Evolutionary conservation across 2,113 vertebrate genomes (phyloP).

Genomic region (Dissostichus mawsoni): DNA sequence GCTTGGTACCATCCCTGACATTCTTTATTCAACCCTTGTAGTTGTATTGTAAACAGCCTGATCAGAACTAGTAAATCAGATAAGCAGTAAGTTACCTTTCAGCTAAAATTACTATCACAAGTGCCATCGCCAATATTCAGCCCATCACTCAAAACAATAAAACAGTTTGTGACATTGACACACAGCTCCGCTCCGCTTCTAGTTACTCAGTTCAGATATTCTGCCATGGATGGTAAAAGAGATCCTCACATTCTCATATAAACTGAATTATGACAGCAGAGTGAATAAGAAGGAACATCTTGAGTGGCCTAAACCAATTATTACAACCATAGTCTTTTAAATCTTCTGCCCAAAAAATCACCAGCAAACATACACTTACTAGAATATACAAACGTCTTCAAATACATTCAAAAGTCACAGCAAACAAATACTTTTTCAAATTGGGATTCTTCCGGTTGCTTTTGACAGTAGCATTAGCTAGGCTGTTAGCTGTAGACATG

Average conservation of each 20-base stretch:
- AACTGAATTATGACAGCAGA: neutral
- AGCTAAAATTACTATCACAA: neutral
- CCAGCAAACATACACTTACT: neutral
- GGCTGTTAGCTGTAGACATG: too few relatives aligned
- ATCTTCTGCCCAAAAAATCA: neutral
- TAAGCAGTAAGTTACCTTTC: neutral
- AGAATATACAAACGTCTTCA: neutral
- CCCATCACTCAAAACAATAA: neutral
- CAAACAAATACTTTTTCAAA: too few relatives aligned
- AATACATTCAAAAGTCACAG: too few relatives aligned
- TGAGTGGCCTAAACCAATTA: neutral
- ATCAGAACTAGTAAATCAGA: neutral
- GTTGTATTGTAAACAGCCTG: neutral
- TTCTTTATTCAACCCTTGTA: neutral
- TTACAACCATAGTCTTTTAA: neutral
- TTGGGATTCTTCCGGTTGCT: too few relatives aligned
- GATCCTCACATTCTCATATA: neutral
- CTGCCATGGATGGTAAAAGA: neutral
- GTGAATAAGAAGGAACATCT: neutral
- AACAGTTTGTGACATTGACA: conserved; percentile 2
- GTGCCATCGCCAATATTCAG: neutral
- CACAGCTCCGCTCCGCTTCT: neutral
- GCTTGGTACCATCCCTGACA: neutral
- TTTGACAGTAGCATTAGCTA: too few relatives aligned
- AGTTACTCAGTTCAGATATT: neutral